Base-by-base conservation (phyloP, 92 coral and sea anemone genomes). In the Nematostella vectensis region DNA sequence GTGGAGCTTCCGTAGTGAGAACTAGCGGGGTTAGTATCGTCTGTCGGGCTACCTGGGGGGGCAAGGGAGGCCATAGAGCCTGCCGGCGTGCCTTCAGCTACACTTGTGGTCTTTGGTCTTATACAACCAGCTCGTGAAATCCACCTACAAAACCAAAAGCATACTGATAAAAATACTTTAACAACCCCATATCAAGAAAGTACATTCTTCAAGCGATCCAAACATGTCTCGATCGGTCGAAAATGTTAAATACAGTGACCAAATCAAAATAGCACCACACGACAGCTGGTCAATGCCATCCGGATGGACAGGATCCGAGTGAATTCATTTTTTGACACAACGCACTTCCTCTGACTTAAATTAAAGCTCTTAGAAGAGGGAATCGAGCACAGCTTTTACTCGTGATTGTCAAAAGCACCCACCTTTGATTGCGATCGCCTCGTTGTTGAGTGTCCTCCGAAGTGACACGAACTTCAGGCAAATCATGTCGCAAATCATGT, bases 61-160 rank as follows among this genome's bases (percentile, higher is more conserved):
- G 63, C 63, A 13, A 66, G 56, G 4, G 72, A 66, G 4, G 48
- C 63, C 16, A 66, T 33, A 18, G 72, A 66, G 1, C 63, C 72
- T 9, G 72, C 39, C 30, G 72, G 72, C 0, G 72, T 66, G 25
- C 43, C 55, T 16, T 51, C 36, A 9, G 38, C 72, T 15, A 47
- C 55, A 24, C 56, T 65, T 1, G 61, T 45, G 11, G 27, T 40
- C 8, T 66, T 49, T 25, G 72, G 63, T 27, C 53, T 54, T 18
- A 66, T 39, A 29, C 72, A 66, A n/a, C n/a, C n/a, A n/a, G n/a
- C n/a, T 16, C 72, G 57, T 23, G 49, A 3, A 47, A 66, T 54
- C 11, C 54, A 38, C 56, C 72, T 66, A 57, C 23, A 45, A 45
- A 11, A 19, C 4, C 4, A 45, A 11, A 6, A 45, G 23, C 9